Conservation (phyloP, 2,797 vertebrate genomes). For the Menidia menidia region DNA sequence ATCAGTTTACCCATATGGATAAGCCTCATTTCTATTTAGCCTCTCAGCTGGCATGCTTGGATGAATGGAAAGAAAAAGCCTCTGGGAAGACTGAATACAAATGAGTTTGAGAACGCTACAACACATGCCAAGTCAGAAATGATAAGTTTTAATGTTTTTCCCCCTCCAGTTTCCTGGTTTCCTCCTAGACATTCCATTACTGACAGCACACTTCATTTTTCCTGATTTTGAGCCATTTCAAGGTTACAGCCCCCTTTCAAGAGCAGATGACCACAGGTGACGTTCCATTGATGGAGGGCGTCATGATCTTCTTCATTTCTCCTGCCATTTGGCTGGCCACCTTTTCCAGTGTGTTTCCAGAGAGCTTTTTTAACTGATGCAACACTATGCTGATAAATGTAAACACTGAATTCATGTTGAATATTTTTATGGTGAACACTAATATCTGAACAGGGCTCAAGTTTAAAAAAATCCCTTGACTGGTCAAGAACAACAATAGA, state of each 20-base stretch:
- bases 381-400: not conserved
- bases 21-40: conserved; percentile 60
- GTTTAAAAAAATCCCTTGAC: conserved; percentile 45
- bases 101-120: conserved; percentile 60
- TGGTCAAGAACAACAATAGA: conserved; percentile 51
- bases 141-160: conserved; percentile 58
- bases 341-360: conserved; percentile 25
- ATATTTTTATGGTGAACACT: conserved; percentile 4
- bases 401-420: not conserved
- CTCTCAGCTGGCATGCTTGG: conserved; percentile 58
- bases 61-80: conserved; percentile 63
- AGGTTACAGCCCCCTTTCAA: conserved; percentile 30
- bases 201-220: conserved; percentile 58
- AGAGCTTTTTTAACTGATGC: not conserved
- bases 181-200: conserved; percentile 32
- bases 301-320: conserved; percentile 46
- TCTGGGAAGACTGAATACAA: conserved; percentile 63
- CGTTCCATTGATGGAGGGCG: conserved; percentile 64
- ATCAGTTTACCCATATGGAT: conserved; percentile 64
- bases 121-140: conserved; percentile 67
- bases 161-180: conserved; percentile 26
- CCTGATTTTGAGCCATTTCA: conserved; percentile 32
- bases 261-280: conserved; percentile 53
- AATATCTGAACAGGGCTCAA: conserved; percentile 23
- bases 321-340: conserved; percentile 40